phyloP scores from a whole-genome alignment of 30 jellyfish, hydroid and myxozoan genomes.

The Clytia hemisphaerica region DNA sequence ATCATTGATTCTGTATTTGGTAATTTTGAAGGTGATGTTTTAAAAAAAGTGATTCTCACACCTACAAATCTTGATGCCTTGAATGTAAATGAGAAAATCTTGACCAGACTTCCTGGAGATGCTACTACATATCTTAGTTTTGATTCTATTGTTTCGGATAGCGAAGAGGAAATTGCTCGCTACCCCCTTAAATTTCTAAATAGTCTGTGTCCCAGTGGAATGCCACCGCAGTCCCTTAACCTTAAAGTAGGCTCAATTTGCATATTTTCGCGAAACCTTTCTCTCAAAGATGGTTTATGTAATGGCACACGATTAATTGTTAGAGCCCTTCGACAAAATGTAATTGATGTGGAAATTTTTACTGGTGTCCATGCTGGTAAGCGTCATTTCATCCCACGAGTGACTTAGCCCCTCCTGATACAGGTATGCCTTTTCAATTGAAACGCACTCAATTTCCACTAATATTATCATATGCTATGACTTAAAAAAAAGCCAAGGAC shows the following conservation, averaged over 20 bases:
- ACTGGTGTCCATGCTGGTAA: constrained; percentile 6
- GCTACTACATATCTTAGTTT: too few species aligned
- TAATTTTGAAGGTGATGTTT: too few species aligned
- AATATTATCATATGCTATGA: too few species aligned
- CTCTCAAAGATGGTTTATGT: constrained; percentile 16
- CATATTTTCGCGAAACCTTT: constrained; percentile 16
- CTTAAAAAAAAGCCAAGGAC: too few species aligned
- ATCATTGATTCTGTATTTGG: too few species aligned
- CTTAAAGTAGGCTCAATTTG: constrained; percentile 6
- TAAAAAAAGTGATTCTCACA: too few species aligned
- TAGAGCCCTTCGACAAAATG: constrained; percentile 10
- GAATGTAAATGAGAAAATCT: too few species aligned
- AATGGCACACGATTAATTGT: constrained; percentile 30
- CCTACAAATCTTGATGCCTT: too few species aligned
- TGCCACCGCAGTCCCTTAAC: constrained; percentile 10
- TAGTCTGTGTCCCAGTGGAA: constrained; percentile 20
- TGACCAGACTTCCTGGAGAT: too few species aligned
- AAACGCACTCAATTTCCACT: neutral
- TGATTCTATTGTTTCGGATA: neutral
- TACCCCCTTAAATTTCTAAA: constrained; percentile 11
- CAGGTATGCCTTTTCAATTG: neutral
- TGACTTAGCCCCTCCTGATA: neutral
- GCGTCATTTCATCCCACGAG: constrained; percentile 8
- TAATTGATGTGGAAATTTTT: constrained; percentile 19
- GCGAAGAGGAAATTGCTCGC: constrained; percentile 12